Conservation (phyloP, 53 echinoderm and acorn worm genomes). For the Paracentrotus lividus region DNA sequence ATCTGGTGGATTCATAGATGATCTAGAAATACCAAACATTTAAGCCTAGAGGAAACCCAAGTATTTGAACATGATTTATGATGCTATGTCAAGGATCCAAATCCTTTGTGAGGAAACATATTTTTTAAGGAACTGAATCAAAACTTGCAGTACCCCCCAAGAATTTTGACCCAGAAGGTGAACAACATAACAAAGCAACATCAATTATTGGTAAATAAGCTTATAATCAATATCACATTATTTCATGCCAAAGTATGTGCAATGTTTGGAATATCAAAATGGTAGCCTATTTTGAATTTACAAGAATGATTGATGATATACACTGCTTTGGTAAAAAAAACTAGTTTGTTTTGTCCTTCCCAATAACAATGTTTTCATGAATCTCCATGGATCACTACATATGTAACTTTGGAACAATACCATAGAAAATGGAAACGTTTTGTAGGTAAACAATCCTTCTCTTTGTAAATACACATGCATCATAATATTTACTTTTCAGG, state of each 20-base stretch:
- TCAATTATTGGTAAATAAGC: neutral
- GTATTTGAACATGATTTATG: conserved; percentile 48
- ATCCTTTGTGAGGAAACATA: neutral
- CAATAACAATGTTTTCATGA: neutral
- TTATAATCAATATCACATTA: neutral
- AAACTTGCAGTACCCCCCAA: too few relatives aligned
- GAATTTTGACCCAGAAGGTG: neutral
- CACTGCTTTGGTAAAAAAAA: neutral
- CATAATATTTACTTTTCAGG: neutral
- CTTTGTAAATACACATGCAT: neutral
- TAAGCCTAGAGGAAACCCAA: neutral
- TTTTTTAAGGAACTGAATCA: neutral
- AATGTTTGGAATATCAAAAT: neutral
- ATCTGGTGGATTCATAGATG: neutral
- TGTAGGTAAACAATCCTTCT: neutral
- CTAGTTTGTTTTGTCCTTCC: neutral
- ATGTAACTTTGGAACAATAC: neutral
- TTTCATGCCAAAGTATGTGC: neutral
- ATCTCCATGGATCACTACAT: conserved; percentile 9
- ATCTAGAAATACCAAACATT: conserved; percentile 41
- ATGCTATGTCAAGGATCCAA: neutral
- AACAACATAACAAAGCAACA: neutral
- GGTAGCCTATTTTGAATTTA: neutral
- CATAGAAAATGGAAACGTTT: neutral
- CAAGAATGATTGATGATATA: neutral